phyloP scores from a whole-genome alignment of 2,113 vertebrate genomes.

The Columba livia region DNA sequence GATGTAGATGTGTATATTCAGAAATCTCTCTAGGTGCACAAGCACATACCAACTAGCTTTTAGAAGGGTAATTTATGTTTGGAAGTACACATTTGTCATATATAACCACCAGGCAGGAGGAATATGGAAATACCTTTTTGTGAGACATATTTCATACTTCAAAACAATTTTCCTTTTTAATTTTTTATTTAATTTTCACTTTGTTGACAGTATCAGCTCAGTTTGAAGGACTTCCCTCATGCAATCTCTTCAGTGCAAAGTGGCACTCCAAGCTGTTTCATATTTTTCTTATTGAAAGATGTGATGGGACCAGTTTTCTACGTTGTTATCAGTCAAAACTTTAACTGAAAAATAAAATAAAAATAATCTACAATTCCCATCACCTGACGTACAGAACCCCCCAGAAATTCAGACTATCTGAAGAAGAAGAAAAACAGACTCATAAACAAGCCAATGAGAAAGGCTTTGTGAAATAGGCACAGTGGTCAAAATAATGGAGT shows the following conservation, averaged over 20 bases:
- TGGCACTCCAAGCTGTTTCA: background rate
- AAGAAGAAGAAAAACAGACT: background rate
- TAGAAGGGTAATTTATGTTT: background rate
- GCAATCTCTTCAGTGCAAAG: background rate
- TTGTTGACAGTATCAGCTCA: background rate
- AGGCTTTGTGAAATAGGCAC: background rate
- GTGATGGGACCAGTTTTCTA: background rate
- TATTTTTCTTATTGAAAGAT: background rate
- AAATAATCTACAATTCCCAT: background rate
- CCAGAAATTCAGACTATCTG: background rate
- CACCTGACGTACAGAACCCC: background rate
- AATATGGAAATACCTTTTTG: background rate
- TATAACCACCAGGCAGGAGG: background rate
- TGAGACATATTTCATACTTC: background rate
- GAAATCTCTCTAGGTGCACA: background rate
- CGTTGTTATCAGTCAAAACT: background rate
- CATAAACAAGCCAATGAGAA: rapidly evolving
- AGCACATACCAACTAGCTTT: background rate
- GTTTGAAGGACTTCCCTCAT: background rate
- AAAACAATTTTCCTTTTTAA: background rate
- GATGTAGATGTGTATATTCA: background rate
- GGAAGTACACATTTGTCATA: background rate
- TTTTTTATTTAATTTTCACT: background rate
- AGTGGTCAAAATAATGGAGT: background rate
- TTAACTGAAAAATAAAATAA: background rate